Base-by-base conservation (phyloP, 2,113 vertebrate species). In the Pholis gunnellus region DNA sequence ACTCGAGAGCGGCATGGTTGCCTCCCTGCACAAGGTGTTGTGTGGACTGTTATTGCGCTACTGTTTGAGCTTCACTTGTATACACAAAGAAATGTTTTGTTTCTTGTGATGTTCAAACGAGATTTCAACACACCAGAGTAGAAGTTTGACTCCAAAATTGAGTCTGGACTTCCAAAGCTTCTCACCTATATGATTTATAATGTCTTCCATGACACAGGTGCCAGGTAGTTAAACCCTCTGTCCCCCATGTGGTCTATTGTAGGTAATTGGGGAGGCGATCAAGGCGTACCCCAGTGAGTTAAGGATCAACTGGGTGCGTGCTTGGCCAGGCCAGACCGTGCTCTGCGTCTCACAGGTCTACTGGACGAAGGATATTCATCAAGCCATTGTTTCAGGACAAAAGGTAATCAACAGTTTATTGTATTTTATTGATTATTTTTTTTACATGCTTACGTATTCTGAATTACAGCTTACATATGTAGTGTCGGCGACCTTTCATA, bases 271-370 rank as follows among this genome's bases (percentile, higher is more conserved):
- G 50, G 89, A 95, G 9, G 97, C 97, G 9, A 91, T 96, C 9
- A 31, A 87, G 50, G 96, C 96, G 1, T 98, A 97, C 83, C 93
- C 94, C 18, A 92, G 92, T 54, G 82, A 91, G 72, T 3, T 79
- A 59, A 94, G 96, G 69, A 95, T 96, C 75, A 76, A 95, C 3
- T 97, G 96, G 97, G 96, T 98, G 67, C 92, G 95, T 63, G 95
- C 95, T 2, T 98, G 97, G 96, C 97, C 97, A 0, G 97, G 97
- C 42, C 97, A 98, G 91, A 95, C 96, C 3, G 97, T 98, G 56
- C 95, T 98, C 68, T 98, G 97, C 78, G 97, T 97, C 54, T 98
- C 97, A 5, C 97, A 98, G 57, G 94, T 92, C 48, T 98, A 95
- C 84, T 99, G 97, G 97, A 98, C 97, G 0, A 84, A 77, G 54